phyloP scores from a whole-genome alignment of 2,888 invertebrate species.

The Eristalis arbustorum region DNA sequence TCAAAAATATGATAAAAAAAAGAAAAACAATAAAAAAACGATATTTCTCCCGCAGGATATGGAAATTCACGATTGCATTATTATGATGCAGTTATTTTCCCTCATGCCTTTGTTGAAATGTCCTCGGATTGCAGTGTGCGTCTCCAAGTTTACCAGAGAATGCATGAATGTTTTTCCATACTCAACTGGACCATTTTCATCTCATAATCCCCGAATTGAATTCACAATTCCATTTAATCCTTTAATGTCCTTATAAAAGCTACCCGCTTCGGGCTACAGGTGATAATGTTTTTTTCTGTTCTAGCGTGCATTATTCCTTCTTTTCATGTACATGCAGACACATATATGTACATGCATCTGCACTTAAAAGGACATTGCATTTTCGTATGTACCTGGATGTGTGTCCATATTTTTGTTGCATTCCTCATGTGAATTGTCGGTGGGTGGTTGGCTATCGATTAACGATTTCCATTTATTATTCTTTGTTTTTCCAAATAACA shows the following conservation, averaged over 20 bases:
- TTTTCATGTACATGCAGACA: background rate
- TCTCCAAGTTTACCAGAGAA: background rate
- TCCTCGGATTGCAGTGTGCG: constrained; percentile 1
- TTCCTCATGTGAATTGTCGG: background rate
- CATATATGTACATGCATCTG: background rate
- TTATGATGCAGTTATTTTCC: background rate
- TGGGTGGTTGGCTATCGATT: constrained; percentile 4
- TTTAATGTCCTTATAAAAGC: constrained; percentile 21
- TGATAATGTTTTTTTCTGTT: constrained; percentile 6
- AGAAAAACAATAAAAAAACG: background rate
- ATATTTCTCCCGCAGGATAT: constrained; percentile 23
- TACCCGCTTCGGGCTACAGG: constrained; percentile 18
- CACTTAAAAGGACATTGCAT: background rate
- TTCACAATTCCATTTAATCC: constrained; percentile 27
- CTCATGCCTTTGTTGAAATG: background rate
- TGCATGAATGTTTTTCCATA: constrained; percentile 2
- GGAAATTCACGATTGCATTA: constrained; percentile 11
- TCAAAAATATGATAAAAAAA: background rate
- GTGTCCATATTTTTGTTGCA: background rate
- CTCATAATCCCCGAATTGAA: constrained; percentile 16
- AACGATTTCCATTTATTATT: constrained; percentile 16
- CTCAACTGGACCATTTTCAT: constrained; percentile 1
- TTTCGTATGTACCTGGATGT: background rate
- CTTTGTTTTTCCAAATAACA: constrained; percentile 1
- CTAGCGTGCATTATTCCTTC: background rate